Evolutionary conservation across 1,140 invertebrate species (phyloP).

Genomic region (Drosophila miranda): DNA sequence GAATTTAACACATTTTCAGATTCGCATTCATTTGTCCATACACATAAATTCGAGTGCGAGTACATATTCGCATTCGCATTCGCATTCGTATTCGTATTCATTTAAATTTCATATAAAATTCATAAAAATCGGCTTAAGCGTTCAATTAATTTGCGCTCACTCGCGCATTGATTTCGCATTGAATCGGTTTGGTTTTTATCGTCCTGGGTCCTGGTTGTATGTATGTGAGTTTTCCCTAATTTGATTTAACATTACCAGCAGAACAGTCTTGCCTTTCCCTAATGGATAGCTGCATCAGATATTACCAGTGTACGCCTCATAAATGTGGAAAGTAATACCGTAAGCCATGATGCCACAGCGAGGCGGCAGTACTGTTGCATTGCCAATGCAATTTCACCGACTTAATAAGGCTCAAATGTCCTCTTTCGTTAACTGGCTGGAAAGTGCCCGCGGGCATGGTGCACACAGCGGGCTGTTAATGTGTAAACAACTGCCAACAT

Average conservation of each 20-base stretch:
- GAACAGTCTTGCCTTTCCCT: not conserved
- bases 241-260: constrained; percentile 25
- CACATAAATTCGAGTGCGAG: constrained; percentile 6
- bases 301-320: not conserved
- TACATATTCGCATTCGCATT: not conserved
- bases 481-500: constrained; percentile 57
- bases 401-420: constrained; percentile 68
- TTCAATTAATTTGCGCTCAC: constrained; percentile 47
- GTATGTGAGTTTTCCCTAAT: constrained; percentile 4
- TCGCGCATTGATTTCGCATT: constrained; percentile 25
- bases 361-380: constrained; percentile 1
- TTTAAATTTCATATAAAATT: constrained; percentile 45
- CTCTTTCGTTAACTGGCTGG: constrained; percentile 63
- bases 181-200: constrained; percentile 1
- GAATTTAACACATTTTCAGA: constrained; percentile 51
- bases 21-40: constrained; percentile 19
- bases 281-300: not conserved
- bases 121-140: constrained; percentile 62
- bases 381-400: constrained; percentile 40
- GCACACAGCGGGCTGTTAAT: constrained; percentile 52
- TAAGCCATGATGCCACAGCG: not conserved
- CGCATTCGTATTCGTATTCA: constrained; percentile 45
- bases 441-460: constrained; percentile 33
- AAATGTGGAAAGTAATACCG: not conserved
- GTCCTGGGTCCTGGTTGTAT: not conserved